Conservation (phyloP, 2,113 vertebrate genomes). For the Datnioides undecimradiatus region DNA sequence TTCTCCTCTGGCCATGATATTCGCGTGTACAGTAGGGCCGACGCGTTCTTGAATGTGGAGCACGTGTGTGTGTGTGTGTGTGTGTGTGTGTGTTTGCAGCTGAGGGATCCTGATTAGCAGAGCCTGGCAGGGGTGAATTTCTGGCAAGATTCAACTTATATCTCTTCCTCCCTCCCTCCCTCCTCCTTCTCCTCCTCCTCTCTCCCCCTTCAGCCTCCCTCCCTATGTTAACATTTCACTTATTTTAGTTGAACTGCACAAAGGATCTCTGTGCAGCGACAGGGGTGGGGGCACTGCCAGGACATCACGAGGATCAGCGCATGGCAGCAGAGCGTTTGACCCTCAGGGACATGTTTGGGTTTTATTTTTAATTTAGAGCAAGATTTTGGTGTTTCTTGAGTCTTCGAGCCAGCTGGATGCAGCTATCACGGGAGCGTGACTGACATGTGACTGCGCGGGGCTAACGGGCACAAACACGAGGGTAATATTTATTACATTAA, state of each 20-base stretch:
- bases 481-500: neutral
- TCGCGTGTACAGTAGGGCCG: neutral
- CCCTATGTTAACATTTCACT: conserved; percentile 22
- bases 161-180: neutral
- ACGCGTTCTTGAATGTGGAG: conserved; percentile 13
- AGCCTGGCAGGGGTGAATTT: neutral
- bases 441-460: conserved; percentile 14
- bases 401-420: neutral
- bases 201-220: neutral
- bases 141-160: neutral
- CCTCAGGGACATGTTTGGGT: conserved; percentile 29
- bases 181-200: neutral
- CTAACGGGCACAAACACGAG: neutral
- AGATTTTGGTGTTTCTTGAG: conserved; percentile 10
- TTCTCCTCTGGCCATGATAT: neutral
- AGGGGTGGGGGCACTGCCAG: conserved; percentile 5
- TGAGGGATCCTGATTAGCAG: conserved; percentile 15
- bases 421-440: conserved; percentile 12
- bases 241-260: conserved; percentile 57
- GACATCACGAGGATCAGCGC: conserved; percentile 65
- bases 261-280: conserved; percentile 49
- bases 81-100: conserved; percentile 14
- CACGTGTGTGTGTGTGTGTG: neutral
- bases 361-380: neutral
- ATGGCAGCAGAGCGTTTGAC: conserved; percentile 46